Percentiles rank a stretch among this genome's conserved stretches.
These are phyloP conservation scores for Pseudobourletiella spinata DNA, from an alignment of 1,140 invertebrate species.

Conservation along the genomic window DNA sequence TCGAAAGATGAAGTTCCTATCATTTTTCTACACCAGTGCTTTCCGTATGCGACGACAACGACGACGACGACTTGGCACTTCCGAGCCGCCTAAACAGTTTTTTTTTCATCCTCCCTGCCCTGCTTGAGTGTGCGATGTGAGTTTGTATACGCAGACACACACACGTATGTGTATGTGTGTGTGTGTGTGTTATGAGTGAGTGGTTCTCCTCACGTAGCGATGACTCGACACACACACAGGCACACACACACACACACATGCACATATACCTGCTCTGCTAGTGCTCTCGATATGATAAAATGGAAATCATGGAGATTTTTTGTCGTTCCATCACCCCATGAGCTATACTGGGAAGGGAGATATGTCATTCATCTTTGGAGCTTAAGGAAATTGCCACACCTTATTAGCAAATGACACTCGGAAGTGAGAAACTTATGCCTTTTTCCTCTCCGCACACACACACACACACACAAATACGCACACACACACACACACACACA, in stretches of 20 bases:
- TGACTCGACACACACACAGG: background rate
- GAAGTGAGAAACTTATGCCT: no score
- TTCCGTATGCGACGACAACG: background rate
- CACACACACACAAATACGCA: no score
- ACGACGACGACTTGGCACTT: constrained; percentile 20
- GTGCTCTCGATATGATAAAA: constrained; percentile 18
- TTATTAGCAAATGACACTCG: constrained; percentile 29
- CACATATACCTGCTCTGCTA: no score
- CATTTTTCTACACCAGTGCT: constrained; percentile 27
- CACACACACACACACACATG: background rate
- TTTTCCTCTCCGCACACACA: no score
- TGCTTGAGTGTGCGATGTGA: background rate
- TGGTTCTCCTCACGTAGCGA: background rate
- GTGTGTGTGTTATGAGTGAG: background rate
- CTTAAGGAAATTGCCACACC: constrained; percentile 32
- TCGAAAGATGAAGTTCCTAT: constrained; percentile 25
- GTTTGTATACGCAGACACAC: background rate
- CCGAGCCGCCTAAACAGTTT: constrained; percentile 10
- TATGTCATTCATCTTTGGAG: constrained; percentile 31
- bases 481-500: no score
- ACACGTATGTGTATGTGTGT: background rate
- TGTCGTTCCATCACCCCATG: constrained; percentile 19
- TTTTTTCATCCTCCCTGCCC: no score
- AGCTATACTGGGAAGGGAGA: constrained; percentile 17
- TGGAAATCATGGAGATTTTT: constrained; percentile 23